Base-by-base conservation (phyloP, 2,888 invertebrate species). In the Pseudoips prasinana region DNA sequence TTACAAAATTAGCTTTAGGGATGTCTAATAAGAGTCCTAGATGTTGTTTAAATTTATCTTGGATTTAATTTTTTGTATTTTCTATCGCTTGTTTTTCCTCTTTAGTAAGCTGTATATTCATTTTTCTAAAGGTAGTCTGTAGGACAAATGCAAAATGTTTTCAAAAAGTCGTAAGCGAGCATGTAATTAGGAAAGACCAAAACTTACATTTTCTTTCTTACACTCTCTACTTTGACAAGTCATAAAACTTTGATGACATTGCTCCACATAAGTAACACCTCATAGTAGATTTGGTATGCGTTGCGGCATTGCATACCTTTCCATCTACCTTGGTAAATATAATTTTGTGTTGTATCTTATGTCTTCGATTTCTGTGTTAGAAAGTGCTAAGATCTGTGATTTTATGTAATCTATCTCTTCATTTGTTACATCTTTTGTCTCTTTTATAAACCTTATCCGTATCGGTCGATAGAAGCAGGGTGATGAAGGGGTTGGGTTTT, bases 401-500 rank as follows among this genome's bases (percentile, higher is more conserved):
- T 54, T 25, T 1, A 55, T 34, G 10, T 49, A 29, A 8, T 19
- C 33, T 7, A 58, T 64, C 49, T 60, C 56, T 25, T 55, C 49
- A 4, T 51, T 9, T 3, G 52, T 58, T 0, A 58, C 25, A 28
- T 50, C 58, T 1, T 23, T 39, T 7, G 27, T 43, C 35, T 61
- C 57, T 25, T 60, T 44, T 0, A 46, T 4, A 28, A 51, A 62
- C 5, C 51, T 29, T n/a, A 61, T 42, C 26, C 55, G 39, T 26
- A 61, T 61, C 9, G 58, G 57, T 5, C 60, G 46, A 31, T 56
- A 62, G 39, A 38, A 64, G 9, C 64, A 31, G 3, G 56, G 39
- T 1, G 55, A 65, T 25, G 53, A 60, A 1, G 59, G 52, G 1
- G 43, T 41, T 29, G 46, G 52, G 24, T 60, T 61, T 28, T 59